Percentiles rank a stretch among this genome's conserved stretches.
Evolutionary conservation across 2,113 vertebrate genomes (phyloP).

Genomic region (Melanostigma gelatinosum): DNA sequence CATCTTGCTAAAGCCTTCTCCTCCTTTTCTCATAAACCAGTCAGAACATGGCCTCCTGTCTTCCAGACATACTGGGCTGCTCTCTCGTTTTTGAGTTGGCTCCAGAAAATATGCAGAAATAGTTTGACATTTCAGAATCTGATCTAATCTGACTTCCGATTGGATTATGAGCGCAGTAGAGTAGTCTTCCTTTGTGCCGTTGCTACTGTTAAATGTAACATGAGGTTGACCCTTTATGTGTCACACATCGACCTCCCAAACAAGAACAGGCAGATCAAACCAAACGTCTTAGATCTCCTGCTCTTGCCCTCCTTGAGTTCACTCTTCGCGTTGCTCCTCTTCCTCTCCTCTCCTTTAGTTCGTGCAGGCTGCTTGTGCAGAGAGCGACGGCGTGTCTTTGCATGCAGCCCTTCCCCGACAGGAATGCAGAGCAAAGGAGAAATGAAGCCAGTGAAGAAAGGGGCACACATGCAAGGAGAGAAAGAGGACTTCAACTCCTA

Average conservation of each 20-base stretch:
- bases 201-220: slow-evolving; percentile 24
- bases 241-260: slow-evolving; percentile 8
- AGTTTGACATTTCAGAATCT: slow-evolving; percentile 4
- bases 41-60: slow-evolving; percentile 16
- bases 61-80: slow-evolving; percentile 19
- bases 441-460: slow-evolving; percentile 38
- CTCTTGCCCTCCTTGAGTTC: slow-evolving; percentile 25
- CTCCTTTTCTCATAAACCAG: slow-evolving; percentile 42
- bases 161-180: slow-evolving; percentile 2
- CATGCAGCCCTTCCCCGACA: slow-evolving; percentile 70
- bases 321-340: slow-evolving; percentile 2
- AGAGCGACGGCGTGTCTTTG: slow-evolving; percentile 61
- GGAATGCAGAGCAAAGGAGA: slow-evolving; percentile 71
- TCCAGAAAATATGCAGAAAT: neutral
- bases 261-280: slow-evolving; percentile 22
- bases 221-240: neutral
- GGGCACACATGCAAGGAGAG: neutral
- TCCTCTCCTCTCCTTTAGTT: slow-evolving; percentile 55
- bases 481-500: neutral
- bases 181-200: slow-evolving; percentile 2
- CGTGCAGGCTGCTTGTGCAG: slow-evolving; percentile 43
- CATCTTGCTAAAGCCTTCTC: slow-evolving; percentile 30
- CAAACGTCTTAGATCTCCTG: neutral
- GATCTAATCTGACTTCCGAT: slow-evolving; percentile 12
- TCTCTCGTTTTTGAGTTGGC: neutral